Base-by-base conservation (phyloP, 2,113 vertebrate genomes). In the Bagarius yarrelli region DNA sequence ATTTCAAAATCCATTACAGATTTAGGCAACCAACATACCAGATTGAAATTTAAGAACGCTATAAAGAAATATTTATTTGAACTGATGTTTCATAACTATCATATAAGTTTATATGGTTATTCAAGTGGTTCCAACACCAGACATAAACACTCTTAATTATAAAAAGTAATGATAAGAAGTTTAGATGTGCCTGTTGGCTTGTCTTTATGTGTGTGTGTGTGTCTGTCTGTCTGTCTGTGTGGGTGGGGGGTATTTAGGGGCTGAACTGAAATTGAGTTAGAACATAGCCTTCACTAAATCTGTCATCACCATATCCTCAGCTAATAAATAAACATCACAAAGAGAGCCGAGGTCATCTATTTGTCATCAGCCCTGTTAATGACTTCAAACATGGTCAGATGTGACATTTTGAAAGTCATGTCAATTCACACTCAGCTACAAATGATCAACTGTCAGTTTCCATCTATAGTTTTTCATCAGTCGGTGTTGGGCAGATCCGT, bases 221-320 rank as follows among this genome's bases (percentile, higher is more conserved):
- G 40, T 67, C 23, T 60, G 34, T 60, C 23, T 50, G 89, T 89
- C 84, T 88, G 89, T 80, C 87, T 76, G 67, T 82, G 85, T 89
- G 76, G 86, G 86, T 87, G 71, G 85, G 69, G 79, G 82, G 86
- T 86, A 90, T 88, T 86, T 80, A 85, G 85, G 83, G 85, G 86
- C 89, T 86, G 87, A 82, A 85, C 73, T 66, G 75, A 89, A 92
- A 91, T 92, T 90, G 89, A 92, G 89, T 86, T 87, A 87, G 90
- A 89, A 87, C 69, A 83, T 69, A 82, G 86, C 83, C 89, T 90
- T 93, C 92, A 93, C 91, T 91, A 87, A 86, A 90, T 87, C 89
- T 88, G 88, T 89, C 88, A 86, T 75, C 52, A 70, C 86, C 86
- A 87, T 87, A 88, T 89, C 87, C 69, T 86, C 83, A 87, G 80